Conservation (phyloP, 2,888 invertebrate genomes). For the Monoplex corrugatus region DNA sequence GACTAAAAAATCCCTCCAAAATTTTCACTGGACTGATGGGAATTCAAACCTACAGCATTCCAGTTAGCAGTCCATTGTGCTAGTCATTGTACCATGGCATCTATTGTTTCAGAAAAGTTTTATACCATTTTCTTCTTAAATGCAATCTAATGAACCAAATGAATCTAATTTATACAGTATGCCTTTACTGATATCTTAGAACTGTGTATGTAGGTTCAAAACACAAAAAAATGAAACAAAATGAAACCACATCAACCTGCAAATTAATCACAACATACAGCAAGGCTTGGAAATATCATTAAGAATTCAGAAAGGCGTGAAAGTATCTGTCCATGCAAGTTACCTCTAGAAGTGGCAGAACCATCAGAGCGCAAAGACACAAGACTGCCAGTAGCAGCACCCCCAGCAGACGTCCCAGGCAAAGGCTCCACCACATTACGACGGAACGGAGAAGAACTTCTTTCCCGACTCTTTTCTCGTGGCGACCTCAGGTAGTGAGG, state of each 20-base stretch:
- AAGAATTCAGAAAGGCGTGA: neutral
- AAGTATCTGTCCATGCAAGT: too few relatives aligned
- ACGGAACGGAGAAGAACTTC: slow-evolving; percentile 59
- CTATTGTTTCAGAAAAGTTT: too few relatives aligned
- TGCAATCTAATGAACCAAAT: too few relatives aligned
- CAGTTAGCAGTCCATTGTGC: too few relatives aligned
- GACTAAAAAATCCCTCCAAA: too few relatives aligned
- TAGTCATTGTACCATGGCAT: too few relatives aligned
- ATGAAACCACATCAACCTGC: neutral
- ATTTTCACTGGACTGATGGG: too few relatives aligned
- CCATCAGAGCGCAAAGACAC: slow-evolving; percentile 44
- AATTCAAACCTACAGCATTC: too few relatives aligned
- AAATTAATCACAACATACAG: neutral
- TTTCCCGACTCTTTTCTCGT: slow-evolving; percentile 17
- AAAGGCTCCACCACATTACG: slow-evolving; percentile 62
- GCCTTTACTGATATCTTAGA: neutral
- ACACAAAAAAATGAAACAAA: neutral
- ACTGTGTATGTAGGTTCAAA: neutral
- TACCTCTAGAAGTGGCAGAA: slow-evolving; percentile 50
- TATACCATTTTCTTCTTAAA: too few relatives aligned
- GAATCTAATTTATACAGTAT: too few relatives aligned
- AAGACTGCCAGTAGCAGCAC: slow-evolving; percentile 44
- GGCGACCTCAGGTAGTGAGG: slow-evolving; percentile 43
- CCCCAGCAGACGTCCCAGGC: slow-evolving; percentile 11
- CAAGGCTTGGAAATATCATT: neutral